These are phyloP conservation scores for Daubentonia madagascariensis DNA, from an alignment of 2,113 vertebrate genomes.

Conservation along the genomic window DNA sequence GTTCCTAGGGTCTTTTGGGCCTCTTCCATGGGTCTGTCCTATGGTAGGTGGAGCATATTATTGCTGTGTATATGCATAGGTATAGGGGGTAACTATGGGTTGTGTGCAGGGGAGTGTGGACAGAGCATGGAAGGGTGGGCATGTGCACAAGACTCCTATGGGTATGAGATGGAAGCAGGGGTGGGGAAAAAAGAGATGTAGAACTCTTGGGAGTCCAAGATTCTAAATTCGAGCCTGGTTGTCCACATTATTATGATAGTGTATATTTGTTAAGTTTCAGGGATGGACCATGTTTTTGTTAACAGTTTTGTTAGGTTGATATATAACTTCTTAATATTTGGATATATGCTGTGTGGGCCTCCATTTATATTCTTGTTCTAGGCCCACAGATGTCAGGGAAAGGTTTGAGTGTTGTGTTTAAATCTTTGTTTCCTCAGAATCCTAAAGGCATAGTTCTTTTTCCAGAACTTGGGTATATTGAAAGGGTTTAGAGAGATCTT, in stretches of 20 bases:
- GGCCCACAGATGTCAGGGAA: background rate
- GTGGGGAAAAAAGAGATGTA: background rate
- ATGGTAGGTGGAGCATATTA: background rate
- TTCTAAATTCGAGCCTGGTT: background rate
- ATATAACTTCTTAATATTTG: constrained; percentile 46
- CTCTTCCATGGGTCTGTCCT: background rate
- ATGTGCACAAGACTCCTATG: background rate
- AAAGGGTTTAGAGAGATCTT: background rate
- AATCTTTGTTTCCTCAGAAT: background rate
- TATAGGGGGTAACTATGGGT: background rate
- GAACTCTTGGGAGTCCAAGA: background rate
- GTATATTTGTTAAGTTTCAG: background rate
- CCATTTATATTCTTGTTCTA: background rate
- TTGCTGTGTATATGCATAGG: background rate
- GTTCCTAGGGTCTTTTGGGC: background rate
- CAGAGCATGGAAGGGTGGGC: background rate
- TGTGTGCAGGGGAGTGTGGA: background rate
- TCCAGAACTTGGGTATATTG: background rate
- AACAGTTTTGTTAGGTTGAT: constrained; percentile 32
- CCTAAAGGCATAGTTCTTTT: background rate
- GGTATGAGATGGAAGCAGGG: background rate
- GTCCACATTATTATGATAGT: background rate
- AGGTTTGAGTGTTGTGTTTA: background rate
- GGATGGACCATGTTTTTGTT: background rate
- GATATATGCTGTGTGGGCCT: background rate